These are phyloP conservation scores for Calidris pygmaea DNA, from an alignment of 2,113 vertebrate genomes.

Conservation along the genomic window DNA sequence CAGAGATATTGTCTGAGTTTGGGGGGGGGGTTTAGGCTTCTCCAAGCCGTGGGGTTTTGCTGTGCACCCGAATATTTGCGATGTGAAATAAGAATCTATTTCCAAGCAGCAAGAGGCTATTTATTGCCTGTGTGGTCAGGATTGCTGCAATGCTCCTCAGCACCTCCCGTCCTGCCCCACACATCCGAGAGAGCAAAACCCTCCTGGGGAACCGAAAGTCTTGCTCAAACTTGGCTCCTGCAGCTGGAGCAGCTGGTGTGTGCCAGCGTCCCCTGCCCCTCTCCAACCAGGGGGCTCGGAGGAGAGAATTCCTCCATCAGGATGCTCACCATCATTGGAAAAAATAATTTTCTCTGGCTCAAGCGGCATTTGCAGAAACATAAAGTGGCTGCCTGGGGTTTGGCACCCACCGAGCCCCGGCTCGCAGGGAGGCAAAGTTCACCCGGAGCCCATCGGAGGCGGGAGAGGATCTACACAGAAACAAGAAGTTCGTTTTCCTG, in stretches of 20 bases:
- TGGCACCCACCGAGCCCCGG: background rate
- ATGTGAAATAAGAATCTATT: rapidly evolving
- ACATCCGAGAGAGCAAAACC: background rate
- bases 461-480: background rate
- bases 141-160: background rate
- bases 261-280: background rate
- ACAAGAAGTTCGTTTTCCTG: background rate
- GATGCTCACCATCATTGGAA: background rate
- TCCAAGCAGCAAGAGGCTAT: background rate
- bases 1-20: background rate
- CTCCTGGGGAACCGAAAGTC: background rate
- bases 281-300: too few relatives aligned
- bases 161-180: background rate
- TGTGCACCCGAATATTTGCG: background rate
- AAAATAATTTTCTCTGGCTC: background rate
- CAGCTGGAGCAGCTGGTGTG: background rate
- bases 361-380: background rate
- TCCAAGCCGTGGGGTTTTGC: rapidly evolving
- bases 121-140: rapidly evolving
- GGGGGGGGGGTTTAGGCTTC: background rate
- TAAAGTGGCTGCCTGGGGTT: background rate
- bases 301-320: rapidly evolving
- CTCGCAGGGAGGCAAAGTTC: background rate
- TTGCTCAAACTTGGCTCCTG: background rate
- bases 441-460: rapidly evolving